These are phyloP conservation scores for Ursus arctos DNA, from an alignment of 2,113 vertebrate genomes.

Conservation along the genomic window DNA sequence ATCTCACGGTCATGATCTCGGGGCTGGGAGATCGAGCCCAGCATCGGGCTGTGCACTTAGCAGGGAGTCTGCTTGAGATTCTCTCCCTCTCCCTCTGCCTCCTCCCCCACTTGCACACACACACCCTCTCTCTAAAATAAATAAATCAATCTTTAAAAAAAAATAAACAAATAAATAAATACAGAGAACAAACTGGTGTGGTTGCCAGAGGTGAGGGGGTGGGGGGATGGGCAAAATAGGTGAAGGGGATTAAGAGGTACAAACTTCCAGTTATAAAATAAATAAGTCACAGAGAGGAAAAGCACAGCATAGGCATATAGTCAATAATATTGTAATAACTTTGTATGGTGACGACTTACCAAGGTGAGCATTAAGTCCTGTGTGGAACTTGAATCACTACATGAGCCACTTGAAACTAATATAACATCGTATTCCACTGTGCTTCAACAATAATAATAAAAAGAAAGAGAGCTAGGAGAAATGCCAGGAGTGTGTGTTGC, in stretches of 20 bases:
- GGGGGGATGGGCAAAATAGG: background rate
- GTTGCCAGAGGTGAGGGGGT: background rate
- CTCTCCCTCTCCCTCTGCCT: background rate
- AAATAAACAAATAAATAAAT: background rate
- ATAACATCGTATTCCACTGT: background rate
- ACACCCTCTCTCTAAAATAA: background rate
- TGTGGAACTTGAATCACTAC: background rate
- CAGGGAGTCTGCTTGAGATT: background rate
- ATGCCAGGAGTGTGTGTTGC: background rate
- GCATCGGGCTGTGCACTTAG: fast-evolving
- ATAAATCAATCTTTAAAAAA: background rate
- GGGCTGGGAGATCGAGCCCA: background rate
- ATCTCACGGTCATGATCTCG: background rate
- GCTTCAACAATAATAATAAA: background rate
- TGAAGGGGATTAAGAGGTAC: background rate
- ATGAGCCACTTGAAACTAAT: background rate
- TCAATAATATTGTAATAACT: background rate
- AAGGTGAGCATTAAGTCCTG: background rate
- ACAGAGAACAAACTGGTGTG: background rate
- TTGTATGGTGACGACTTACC: background rate
- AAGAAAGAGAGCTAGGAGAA: background rate
- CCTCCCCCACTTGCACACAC: background rate
- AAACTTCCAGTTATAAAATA: background rate
- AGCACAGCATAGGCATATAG: background rate
- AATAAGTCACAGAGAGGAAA: background rate